Conservation (phyloP, 2,797 vertebrate genomes). For the Lacerta bilineata region DNA sequence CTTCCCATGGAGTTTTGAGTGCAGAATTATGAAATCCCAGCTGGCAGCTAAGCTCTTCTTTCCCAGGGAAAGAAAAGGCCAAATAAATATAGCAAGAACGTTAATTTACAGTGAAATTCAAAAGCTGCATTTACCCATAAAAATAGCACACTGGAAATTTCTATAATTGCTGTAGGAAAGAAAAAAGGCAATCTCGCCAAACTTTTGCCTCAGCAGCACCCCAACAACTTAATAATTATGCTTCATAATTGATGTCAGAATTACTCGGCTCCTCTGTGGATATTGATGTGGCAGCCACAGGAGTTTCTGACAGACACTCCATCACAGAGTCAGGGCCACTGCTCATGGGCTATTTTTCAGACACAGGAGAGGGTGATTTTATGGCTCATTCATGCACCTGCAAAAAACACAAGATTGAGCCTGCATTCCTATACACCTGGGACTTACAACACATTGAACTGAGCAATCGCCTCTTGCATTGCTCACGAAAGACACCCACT, state of each 20-base stretch:
- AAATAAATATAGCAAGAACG: neutral
- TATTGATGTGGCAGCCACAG: neutral
- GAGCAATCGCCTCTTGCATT: neutral
- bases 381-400: neutral
- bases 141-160: conserved; percentile 2
- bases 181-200: conserved; percentile 7
- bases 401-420: neutral
- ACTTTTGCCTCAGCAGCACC: neutral
- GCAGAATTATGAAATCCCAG: neutral
- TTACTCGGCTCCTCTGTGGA: neutral
- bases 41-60: conserved; percentile 9
- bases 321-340: neutral
- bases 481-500: neutral
- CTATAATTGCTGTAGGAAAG: neutral
- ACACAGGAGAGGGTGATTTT: neutral
- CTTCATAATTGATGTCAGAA: conserved; percentile 25
- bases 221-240: conserved; percentile 21
- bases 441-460: neutral
- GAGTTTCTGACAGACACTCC: neutral
- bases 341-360: neutral
- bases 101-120: conserved; percentile 39
- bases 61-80: neutral
- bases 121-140: neutral
- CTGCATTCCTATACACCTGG: neutral
- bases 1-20: neutral